Base-by-base conservation (phyloP, 2,888 invertebrate genomes). In the Folsomia manolachei region DNA sequence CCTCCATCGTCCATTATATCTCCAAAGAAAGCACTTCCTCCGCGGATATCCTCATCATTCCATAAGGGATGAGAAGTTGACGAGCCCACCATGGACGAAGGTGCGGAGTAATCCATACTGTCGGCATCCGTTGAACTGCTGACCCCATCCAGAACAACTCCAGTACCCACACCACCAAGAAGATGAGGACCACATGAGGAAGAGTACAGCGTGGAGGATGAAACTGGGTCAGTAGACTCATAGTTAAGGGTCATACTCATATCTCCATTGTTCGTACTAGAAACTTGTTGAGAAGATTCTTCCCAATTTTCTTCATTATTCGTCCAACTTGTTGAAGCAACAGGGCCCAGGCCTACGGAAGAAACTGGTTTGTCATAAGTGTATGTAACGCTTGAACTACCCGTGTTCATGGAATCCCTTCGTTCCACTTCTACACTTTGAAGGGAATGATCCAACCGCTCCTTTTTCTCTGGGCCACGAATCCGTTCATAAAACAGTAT, bases 401-500 rank as follows among this genome's bases (percentile, higher is more conserved):
- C 24, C 4, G 62, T 24, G n/a, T n/a, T n/a, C 62, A 2, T 23
- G 24, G 62, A 23, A 62, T 62, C 62, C n/a, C n/a, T n/a, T 7
- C 25, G 14, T 62, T 62, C 62, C 14, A 56, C 7, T 56, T 56
- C 56, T 4, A 56, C 19, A 7, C 27, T 1, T 63, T 27, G 18
- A 2, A 25, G n/a, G n/a, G 26, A 11, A n/a, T 69, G 73, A 39
- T 27, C 53, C n/a, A 75, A 21, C 27, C 68, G 72, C 24, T 70
- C 71, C 25, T 67, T 72, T 53, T 75, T 78, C 0, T 75, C 79
- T 67, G 73, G 74, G 23, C 78, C 79, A 56, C 77, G 76, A 84
- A 97, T 91, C 84, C 97, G 89, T 85, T 97, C 97, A 84, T 98
- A 98, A 86, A 98, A 99, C 53, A 98, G 88, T 68, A 98, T 87